phyloP scores from a whole-genome alignment of 2,113 vertebrate species.

The Vidua macroura region DNA sequence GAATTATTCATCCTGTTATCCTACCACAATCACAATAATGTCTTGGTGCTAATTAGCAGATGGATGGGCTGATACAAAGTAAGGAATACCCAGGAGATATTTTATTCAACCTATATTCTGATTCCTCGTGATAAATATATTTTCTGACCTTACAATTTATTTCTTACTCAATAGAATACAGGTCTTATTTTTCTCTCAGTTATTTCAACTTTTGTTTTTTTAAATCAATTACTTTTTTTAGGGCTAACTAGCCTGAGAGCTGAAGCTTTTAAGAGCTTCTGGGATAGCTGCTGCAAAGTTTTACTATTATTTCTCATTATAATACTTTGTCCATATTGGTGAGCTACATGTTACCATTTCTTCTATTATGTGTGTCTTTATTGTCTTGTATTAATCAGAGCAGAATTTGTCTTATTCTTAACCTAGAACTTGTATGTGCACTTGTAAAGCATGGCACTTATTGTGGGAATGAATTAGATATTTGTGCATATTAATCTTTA shows the following conservation, averaged over 20 bases:
- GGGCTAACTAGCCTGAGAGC: not conserved
- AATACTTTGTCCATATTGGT: not conserved
- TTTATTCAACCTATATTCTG: not conserved
- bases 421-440: not conserved
- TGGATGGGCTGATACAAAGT: not conserved
- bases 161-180: not conserved
- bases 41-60: not conserved
- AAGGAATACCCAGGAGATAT: not conserved
- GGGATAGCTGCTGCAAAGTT: not conserved
- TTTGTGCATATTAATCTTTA: not conserved
- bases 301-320: not conserved
- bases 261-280: not conserved
- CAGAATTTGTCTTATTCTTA: not conserved
- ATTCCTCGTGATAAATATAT: not conserved
- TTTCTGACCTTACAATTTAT: not conserved
- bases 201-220: not conserved
- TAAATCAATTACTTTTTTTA: not conserved
- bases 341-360: not conserved
- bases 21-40: not conserved
- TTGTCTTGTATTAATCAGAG: not conserved
- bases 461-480: not conserved
- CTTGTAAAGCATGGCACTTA: not conserved
- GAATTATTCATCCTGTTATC: slow-evolving; percentile 21
- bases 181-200: not conserved
- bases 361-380: not conserved